Percentiles rank a stretch among this genome's conserved stretches.
Evolutionary conservation across 1,140 invertebrate genomes (phyloP).

Genomic region (Rhizoglyphus robini): DNA sequence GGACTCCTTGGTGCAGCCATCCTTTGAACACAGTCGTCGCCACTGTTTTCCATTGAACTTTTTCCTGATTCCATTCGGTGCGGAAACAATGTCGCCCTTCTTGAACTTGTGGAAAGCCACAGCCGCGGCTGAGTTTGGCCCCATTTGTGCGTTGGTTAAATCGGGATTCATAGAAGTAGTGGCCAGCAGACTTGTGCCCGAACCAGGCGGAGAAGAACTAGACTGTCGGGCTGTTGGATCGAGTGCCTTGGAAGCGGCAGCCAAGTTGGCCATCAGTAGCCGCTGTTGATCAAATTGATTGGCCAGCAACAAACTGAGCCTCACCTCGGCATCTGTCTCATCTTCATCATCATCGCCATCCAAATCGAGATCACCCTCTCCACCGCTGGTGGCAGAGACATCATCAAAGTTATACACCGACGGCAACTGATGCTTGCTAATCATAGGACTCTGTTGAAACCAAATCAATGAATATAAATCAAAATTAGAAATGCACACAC

Average conservation of each 20-base stretch:
- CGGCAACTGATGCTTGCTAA: not conserved
- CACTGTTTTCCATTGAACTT: slow-evolving; percentile 99
- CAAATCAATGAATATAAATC: not conserved
- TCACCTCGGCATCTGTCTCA: slow-evolving; percentile 9
- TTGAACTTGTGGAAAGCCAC: slow-evolving; percentile 22
- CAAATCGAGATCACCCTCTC: not conserved
- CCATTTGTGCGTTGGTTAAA: not conserved
- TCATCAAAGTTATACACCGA: not conserved
- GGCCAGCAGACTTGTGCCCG: slow-evolving; percentile 33
- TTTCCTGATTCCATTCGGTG: slow-evolving; percentile 88
- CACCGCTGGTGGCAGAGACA: not conserved
- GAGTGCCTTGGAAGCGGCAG: no score
- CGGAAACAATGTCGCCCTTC: slow-evolving; percentile 88
- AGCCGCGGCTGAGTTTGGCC: not conserved
- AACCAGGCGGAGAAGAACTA: no score
- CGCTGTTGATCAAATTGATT: not conserved
- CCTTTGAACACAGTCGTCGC: slow-evolving; percentile 84
- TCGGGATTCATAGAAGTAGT: no score
- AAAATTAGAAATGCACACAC: not conserved
- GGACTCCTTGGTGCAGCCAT: slow-evolving; percentile 72
- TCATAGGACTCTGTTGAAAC: not conserved
- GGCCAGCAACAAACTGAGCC: not conserved
- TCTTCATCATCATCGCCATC: slow-evolving; percentile 10
- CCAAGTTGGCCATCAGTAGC: not conserved
- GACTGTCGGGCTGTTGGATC: no score